Conservation (phyloP, 2,797 vertebrate species). For the Falco naumanni region DNA sequence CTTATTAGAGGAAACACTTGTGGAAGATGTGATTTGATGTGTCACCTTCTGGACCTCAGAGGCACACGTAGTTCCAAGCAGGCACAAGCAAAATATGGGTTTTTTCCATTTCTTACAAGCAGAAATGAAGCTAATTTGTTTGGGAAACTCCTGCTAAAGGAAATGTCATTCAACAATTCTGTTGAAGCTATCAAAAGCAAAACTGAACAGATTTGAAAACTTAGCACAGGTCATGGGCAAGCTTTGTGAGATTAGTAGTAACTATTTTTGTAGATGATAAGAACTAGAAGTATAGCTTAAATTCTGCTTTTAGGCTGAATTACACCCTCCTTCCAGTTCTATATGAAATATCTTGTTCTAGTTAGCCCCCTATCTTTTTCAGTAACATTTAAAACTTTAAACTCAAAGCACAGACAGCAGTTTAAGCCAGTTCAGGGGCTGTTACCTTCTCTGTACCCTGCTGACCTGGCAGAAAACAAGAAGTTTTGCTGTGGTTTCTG, state of each 20-base stretch:
- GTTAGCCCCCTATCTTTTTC: not conserved
- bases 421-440: not conserved
- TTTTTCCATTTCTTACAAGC: slow-evolving; percentile 18
- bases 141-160: not conserved
- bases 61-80: not conserved
- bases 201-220: not conserved
- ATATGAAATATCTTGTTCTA: not conserved
- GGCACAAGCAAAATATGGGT: not conserved
- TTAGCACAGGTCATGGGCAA: not conserved
- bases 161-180: slow-evolving; percentile 1
- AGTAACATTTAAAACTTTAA: not conserved
- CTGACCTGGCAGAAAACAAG: not conserved
- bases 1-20: slow-evolving; percentile 9
- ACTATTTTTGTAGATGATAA: not conserved
- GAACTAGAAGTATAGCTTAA: not conserved
- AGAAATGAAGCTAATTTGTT: not conserved
- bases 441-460: not conserved
- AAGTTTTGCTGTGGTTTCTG: not conserved
- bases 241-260: not conserved
- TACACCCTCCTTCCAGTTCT: not conserved
- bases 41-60: slow-evolving; percentile 2
- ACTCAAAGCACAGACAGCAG: not conserved
- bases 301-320: not conserved
- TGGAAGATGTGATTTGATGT: not conserved
- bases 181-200: not conserved